Base-by-base conservation (phyloP, 2,797 vertebrate species). In the Ctenopoma kingsleyae region DNA sequence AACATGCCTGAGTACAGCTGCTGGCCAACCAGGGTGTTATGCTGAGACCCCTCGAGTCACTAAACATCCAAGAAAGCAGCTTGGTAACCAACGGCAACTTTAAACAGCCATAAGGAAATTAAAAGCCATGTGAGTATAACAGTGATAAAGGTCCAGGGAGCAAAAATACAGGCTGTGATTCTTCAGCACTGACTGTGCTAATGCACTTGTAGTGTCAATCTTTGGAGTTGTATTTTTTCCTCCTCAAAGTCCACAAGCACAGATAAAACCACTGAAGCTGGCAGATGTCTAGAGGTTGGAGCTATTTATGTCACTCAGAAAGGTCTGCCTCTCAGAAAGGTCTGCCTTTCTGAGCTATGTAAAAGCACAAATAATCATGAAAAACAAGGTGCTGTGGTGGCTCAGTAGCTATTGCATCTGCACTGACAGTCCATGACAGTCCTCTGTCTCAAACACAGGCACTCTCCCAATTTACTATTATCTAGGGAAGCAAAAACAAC, bases 1-100 rank as follows among this genome's bases (percentile, higher is more conserved):
- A 60, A 41, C 43, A 74, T 23, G 41, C 15, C 64, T 63, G 46
- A 53, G 41, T 63, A 62, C 74, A 85, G 76, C 74, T 79, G 76
- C 76, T 76, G 74, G 87, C 80, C 79, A 75, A 76, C 51, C 52
- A 57, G 57, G 20, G 73, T 62, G 76, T 83, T 83, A 80, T 79
- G 83, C 9, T 61, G 27, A 90, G 59, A 81, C 40, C 36, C 58
- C 74, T 41, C 25, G 16, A 80, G 76, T 57, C 78, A 74, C n/a
- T 8, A 47, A 66, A 71, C 49, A 79, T 65, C 41, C 19, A 67
- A 40, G 11, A 81, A 83, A 82, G 55, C 53, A 20, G 68, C 63
- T 65, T 50, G 65, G 75, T 83, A 84, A 87, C 81, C 69, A 67
- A 76, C 11, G n/a, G 65, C 68, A 80, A 82, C 80, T 41, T 44